Base-by-base conservation (phyloP, 2,797 vertebrate species). In the Syndactyla subalaris region DNA sequence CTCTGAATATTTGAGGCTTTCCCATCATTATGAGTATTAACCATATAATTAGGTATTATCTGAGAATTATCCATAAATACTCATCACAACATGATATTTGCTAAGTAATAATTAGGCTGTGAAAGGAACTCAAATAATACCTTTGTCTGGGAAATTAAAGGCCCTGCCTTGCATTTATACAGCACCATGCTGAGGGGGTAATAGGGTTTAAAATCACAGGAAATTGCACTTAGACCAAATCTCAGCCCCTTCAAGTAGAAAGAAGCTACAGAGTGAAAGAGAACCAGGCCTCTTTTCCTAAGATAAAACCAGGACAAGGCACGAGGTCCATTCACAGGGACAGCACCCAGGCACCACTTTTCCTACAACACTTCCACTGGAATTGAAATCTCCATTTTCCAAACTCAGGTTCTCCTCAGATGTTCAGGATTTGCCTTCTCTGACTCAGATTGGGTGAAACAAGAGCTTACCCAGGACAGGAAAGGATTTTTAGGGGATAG, bases 11-110 rank as follows among this genome's bases (percentile, higher is more conserved):
- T 80, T 70, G 62, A 91, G 85, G 78, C 76, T 94, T 93, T 94
- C 75, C 95, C 78, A 66, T 91, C 78, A 80, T 96, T 94, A 66
- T 32, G 88, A 88, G 62, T 19, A 88, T 92, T 94, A 95, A 74
- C 75, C 68, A 51, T 92, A 80, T 96, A 92, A 96, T 95, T 95
- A 94, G 72, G 75, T 84, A 93, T 97, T 96, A 94, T 93, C 89
- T 93, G 68, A 94, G 92, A 91, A 93, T 96, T 94, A 96, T 85
- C 89, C 89, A 81, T 84, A 94, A 96, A 93, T 95, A 74, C 88
- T 95, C 94, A 70, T 78, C 85, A 88, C 91, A 95, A 95, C 86
- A 84, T 65, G 87, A 43, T 91, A 93, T 95, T 96, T 94, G 46
- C 93, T 80, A 95, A 94, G 89, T 75, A 80, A 92, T 92, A 95